Conservation (phyloP, 1,140 invertebrate genomes). For the Zaprionus camerounensis region DNA sequence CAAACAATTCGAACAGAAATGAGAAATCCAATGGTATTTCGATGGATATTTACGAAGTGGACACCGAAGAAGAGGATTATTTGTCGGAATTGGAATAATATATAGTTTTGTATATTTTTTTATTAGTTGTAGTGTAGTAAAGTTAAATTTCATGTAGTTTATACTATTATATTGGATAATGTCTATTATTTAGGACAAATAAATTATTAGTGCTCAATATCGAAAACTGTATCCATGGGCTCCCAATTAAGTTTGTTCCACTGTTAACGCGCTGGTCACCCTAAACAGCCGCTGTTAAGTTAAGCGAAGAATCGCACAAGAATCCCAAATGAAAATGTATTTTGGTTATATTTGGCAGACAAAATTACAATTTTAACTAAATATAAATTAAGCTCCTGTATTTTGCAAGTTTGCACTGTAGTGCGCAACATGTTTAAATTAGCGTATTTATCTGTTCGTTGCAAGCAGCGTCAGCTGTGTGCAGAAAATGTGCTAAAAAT, state of each 20-base stretch:
- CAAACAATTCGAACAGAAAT: slow-evolving; percentile 6
- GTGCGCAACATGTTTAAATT: background rate
- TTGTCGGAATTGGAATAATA: slow-evolving; percentile 7
- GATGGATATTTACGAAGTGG: slow-evolving; percentile 52
- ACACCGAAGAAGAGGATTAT: slow-evolving; percentile 78
- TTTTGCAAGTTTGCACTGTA: background rate
- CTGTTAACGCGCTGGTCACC: slow-evolving; percentile 3
- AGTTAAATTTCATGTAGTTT: background rate
- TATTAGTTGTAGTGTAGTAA: background rate
- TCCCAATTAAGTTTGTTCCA: background rate
- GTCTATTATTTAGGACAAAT: background rate
- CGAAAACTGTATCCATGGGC: background rate
- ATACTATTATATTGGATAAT: background rate
- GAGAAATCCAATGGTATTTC: slow-evolving; percentile 15
- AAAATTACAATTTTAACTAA: background rate
- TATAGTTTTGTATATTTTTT: slow-evolving; percentile 11
- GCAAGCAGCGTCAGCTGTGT: background rate
- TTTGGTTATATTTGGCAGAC: background rate
- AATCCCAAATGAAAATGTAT: background rate
- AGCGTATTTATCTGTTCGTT: background rate
- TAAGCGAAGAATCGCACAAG: background rate
- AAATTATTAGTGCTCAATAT: background rate
- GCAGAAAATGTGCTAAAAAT: background rate
- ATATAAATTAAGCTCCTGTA: background rate
- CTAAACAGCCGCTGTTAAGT: background rate